Base-by-base conservation (phyloP, 2,113 vertebrate genomes). In the Pimephales promelas region DNA sequence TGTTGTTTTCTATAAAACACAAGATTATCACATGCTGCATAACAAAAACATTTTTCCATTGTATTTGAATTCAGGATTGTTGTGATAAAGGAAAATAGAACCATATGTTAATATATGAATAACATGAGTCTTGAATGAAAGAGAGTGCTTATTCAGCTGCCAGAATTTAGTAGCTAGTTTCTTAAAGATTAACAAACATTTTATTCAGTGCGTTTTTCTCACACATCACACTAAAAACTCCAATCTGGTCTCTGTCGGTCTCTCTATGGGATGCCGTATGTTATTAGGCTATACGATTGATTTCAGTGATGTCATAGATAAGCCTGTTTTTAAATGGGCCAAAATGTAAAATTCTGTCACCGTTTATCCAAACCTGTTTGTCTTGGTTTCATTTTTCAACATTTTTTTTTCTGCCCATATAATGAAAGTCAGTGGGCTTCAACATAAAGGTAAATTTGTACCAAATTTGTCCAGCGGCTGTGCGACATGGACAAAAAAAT, bases 11-110 rank as follows among this genome's bases (percentile, higher is more conserved):
- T 24, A 68, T 54, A 36, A 81, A 75, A 47, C 36, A 20, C 6
- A 76, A 26, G 61, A 81, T 70, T 64, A 62, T 81, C 72, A 82
- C 72, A n/a, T 85, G 49, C 22, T 49, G 61, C 34, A 34, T 81
- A 75, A 75, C 36, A 49, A 64, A 76, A 77, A 61, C 45, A 75
- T 26, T 47, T 34, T 70, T 75, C 5, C 24, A 22, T 78, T 76
- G 26, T 82, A 45, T 71, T 26, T 57, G 80, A 34, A 28, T 73
- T 73, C 20, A 43, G 24, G 45, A 59, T 73, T 31, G 40, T 68
- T 73, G 8, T 72, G 20, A 45, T 54, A 82, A 82, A n/a, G 20
- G 2, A 83, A 75, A 83, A 64, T 52, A 66, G 28, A 31, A 83
- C 20, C 59, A 76, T 54, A 40, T 83, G 82, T 76, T 76, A 66